These are phyloP conservation scores for Polydrusus tereticollis DNA, from an alignment of 2,888 invertebrate genomes.

Conservation along the genomic window DNA sequence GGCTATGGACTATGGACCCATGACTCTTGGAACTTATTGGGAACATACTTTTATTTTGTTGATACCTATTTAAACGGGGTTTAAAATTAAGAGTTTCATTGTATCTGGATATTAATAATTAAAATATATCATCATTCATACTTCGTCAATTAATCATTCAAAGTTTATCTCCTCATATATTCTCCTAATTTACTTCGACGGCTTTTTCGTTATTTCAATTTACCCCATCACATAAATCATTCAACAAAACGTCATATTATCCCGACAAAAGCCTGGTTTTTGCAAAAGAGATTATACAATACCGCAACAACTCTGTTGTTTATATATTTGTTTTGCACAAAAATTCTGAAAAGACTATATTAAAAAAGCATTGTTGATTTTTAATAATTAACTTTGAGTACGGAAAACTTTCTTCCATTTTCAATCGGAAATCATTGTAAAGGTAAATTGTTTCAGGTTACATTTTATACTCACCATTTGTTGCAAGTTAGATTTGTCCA, in stretches of 20 bases:
- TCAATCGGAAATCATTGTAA: too few species aligned
- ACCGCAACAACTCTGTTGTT: slow-evolving; percentile 2
- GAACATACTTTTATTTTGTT: too few species aligned
- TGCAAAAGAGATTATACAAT: slow-evolving; percentile 2
- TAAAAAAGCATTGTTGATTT: background rate
- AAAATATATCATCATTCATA: slow-evolving; percentile 19
- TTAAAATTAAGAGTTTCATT: slow-evolving; percentile 3
- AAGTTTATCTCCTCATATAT: slow-evolving; percentile 17
- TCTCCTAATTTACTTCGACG: slow-evolving; percentile 18
- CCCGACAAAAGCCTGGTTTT: background rate
- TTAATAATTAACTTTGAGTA: background rate
- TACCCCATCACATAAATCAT: slow-evolving; percentile 22
- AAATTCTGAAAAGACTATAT: background rate
- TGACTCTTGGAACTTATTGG: too few species aligned
- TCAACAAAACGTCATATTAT: slow-evolving; percentile 5
- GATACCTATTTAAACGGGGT: too few species aligned
- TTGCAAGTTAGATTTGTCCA: too few species aligned
- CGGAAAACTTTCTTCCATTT: too few species aligned
- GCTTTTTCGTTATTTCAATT: slow-evolving; percentile 26
- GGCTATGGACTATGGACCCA: too few species aligned
- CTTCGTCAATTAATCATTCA: slow-evolving; percentile 17
- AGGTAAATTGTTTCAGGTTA: too few species aligned
- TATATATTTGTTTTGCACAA: background rate
- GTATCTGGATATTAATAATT: background rate
- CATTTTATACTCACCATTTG: too few species aligned